phyloP scores from a whole-genome alignment of 2,797 vertebrate species.

The Smutsia temminckii region DNA sequence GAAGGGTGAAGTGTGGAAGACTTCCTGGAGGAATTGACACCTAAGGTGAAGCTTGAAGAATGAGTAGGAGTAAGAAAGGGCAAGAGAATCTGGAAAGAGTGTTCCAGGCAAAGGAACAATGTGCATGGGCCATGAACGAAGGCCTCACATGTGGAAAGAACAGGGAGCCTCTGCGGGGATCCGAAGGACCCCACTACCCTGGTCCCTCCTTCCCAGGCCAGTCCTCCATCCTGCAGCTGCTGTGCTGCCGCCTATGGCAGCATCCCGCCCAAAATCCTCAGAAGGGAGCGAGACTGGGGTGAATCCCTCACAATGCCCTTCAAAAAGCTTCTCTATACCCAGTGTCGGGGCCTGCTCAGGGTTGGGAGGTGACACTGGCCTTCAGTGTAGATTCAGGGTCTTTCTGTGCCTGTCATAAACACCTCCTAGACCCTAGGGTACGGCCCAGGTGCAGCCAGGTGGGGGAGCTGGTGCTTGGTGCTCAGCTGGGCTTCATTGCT shows the following conservation, averaged over 20 bases:
- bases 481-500: neutral
- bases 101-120: neutral
- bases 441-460: neutral
- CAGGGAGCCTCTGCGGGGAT: neutral
- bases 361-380: neutral
- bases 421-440: neutral
- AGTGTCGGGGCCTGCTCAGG: neutral
- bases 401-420: neutral
- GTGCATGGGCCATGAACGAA: neutral
- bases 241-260: neutral
- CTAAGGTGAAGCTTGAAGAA: neutral
- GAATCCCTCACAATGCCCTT: neutral
- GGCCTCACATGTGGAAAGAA: accelerated
- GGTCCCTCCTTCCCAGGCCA: neutral
- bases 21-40: neutral
- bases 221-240: accelerated
- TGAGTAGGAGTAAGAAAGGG: neutral
- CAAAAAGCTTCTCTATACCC: neutral
- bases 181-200: no score
- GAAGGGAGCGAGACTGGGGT: accelerated
- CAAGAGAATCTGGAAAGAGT: neutral
- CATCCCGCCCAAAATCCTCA: neutral
- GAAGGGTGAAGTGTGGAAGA: neutral
- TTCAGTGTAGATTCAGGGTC: neutral
- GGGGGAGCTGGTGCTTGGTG: no score